Conservation (phyloP, 1,140 invertebrate genomes). For the Cydia amplana region DNA sequence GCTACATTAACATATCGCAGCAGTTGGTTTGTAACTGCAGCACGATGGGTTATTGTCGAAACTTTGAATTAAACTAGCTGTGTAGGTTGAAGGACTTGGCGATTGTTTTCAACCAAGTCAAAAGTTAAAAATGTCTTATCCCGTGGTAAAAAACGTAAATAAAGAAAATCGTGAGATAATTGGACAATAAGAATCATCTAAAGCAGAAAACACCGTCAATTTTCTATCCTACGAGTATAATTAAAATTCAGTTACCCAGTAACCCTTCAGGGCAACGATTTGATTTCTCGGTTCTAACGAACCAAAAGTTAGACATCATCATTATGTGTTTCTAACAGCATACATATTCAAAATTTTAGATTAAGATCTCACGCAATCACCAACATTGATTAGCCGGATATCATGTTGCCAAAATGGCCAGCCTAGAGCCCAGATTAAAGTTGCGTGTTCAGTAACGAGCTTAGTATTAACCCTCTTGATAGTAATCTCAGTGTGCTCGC, state of each 20-base stretch:
- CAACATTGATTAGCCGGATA: background rate
- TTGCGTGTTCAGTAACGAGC: slow-evolving; percentile 4
- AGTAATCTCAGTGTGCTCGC: background rate
- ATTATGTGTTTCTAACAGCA: too few species aligned
- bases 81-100: background rate
- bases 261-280: too few species aligned
- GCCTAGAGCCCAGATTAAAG: slow-evolving; percentile 14
- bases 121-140: too few species aligned
- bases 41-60: background rate
- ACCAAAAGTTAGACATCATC: too few species aligned
- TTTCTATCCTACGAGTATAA: too few species aligned
- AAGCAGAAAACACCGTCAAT: too few species aligned
- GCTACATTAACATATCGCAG: slow-evolving; percentile 66
- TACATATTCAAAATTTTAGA: background rate
- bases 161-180: too few species aligned
- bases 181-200: too few species aligned
- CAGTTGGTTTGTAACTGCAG: slow-evolving; percentile 16
- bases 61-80: background rate
- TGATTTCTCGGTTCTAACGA: too few species aligned
- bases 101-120: too few species aligned
- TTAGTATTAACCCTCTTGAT: slow-evolving; percentile 1
- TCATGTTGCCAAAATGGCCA: slow-evolving; percentile 5
- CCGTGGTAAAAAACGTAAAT: too few species aligned
- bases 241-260: too few species aligned
- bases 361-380: background rate